Conservation (phyloP, 2,888 invertebrate genomes). For the Exephanes ischioxanthus region DNA sequence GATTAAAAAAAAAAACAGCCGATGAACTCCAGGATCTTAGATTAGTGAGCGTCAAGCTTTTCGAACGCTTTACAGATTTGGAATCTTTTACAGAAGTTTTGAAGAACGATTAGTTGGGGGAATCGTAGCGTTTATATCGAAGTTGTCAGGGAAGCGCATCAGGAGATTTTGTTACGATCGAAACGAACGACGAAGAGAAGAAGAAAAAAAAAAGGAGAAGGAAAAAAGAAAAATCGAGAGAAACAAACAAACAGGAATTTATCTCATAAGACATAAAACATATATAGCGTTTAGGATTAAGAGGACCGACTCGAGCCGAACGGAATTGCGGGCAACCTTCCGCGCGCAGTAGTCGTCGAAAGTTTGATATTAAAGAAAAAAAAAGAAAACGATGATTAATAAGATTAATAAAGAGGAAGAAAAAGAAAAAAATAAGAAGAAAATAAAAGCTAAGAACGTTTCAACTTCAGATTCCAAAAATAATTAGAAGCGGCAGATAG, state of each 20-base stretch:
- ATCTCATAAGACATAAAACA: slow-evolving; percentile 48
- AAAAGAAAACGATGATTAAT: slow-evolving; percentile 16
- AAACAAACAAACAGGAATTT: slow-evolving; percentile 47
- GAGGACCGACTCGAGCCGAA: slow-evolving; percentile 58
- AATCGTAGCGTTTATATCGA: slow-evolving; percentile 54
- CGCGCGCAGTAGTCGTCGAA: slow-evolving; percentile 54
- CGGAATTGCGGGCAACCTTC: slow-evolving; percentile 49
- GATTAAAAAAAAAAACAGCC: slow-evolving; percentile 34
- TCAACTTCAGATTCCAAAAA: slow-evolving; percentile 37
- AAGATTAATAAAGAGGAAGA: slow-evolving; percentile 9
- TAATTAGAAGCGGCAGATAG: slow-evolving; percentile 42
- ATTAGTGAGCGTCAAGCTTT: slow-evolving; percentile 66
- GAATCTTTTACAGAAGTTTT: slow-evolving; percentile 68
- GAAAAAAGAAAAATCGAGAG: slow-evolving; percentile 23
- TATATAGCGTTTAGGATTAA: slow-evolving; percentile 63
- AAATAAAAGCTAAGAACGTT: slow-evolving; percentile 21
- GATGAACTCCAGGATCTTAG: slow-evolving; percentile 49
- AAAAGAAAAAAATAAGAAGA: background rate
- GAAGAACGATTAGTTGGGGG: slow-evolving; percentile 36
- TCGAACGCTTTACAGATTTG: slow-evolving; percentile 73
- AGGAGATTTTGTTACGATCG: slow-evolving; percentile 43
- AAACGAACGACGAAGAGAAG: background rate
- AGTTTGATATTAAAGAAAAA: slow-evolving; percentile 25
- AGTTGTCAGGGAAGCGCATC: slow-evolving; percentile 52
- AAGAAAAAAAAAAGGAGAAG: background rate